phyloP scores from a whole-genome alignment of 1,140 invertebrate species.

The Drosophila subpulchrella region DNA sequence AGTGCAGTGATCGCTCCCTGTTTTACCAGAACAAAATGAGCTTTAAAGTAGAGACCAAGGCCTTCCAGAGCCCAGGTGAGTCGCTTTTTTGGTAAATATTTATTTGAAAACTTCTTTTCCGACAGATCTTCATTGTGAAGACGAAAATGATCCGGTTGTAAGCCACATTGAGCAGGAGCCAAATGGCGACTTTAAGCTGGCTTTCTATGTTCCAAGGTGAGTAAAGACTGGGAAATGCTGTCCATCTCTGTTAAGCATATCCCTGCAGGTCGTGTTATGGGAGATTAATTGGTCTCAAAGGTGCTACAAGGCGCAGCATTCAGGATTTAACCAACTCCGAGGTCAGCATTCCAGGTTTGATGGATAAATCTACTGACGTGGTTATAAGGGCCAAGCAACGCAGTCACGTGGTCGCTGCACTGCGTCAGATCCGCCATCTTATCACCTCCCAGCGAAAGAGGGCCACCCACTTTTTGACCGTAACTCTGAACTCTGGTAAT shows the following conservation, averaged over 20 bases:
- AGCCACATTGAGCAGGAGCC: slow-evolving; percentile 44
- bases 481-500: slow-evolving; percentile 53
- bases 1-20: too few relatives aligned
- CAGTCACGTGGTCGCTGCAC: slow-evolving; percentile 57
- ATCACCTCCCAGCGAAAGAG: slow-evolving; percentile 63
- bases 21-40: too few relatives aligned
- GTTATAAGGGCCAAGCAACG: slow-evolving; percentile 60
- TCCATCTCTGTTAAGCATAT: background rate
- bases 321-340: slow-evolving; percentile 89
- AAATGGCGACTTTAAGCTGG: slow-evolving; percentile 54
- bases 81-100: background rate
- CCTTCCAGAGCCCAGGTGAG: slow-evolving; percentile 66
- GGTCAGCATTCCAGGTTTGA: slow-evolving; percentile 87
- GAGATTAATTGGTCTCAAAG: slow-evolving; percentile 89
- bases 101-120: background rate
- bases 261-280: slow-evolving; percentile 85
- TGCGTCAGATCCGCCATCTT: slow-evolving; percentile 59
- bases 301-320: slow-evolving; percentile 87
- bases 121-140: slow-evolving; percentile 73
- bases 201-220: slow-evolving; percentile 66
- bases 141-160: slow-evolving; percentile 53
- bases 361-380: slow-evolving; percentile 65
- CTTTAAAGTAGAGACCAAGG: slow-evolving; percentile 1
- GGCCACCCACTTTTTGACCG: slow-evolving; percentile 72
- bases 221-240: background rate